phyloP scores from a whole-genome alignment of 1,140 invertebrate genomes.

The Psilanteris sp. region DNA sequence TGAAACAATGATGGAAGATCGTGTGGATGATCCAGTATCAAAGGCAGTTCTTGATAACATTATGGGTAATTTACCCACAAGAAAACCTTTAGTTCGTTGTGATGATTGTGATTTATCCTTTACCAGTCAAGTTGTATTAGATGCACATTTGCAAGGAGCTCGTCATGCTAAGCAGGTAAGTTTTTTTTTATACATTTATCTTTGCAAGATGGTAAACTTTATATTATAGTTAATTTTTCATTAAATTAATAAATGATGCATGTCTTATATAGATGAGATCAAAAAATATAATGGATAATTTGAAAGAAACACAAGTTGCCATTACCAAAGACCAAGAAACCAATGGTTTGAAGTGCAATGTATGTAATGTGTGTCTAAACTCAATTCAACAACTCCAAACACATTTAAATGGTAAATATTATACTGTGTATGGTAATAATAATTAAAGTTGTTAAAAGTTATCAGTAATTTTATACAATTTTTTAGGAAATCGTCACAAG shows the following conservation, averaged over 20 bases:
- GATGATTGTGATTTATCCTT: conserved; percentile 79
- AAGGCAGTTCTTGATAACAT: conserved; percentile 81
- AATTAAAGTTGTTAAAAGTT: too few relatives aligned
- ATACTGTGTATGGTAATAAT: too few relatives aligned
- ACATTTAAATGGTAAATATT: conserved; percentile 78
- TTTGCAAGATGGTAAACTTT: too few relatives aligned
- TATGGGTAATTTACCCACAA: conserved; percentile 79
- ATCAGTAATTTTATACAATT: too few relatives aligned
- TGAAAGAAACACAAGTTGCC: conserved; percentile 76
- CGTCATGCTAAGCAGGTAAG: conserved; percentile 80
- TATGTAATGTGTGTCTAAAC: conserved; percentile 79
- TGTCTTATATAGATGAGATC: conserved; percentile 70
- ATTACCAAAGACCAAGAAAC: conserved; percentile 78
- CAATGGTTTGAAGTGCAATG: conserved; percentile 78
- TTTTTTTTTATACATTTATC: too few relatives aligned
- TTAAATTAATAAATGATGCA: background rate
- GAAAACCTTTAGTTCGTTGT: conserved; percentile 77
- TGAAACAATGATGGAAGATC: conserved; percentile 52
- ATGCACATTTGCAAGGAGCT: conserved; percentile 80
- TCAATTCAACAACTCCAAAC: conserved; percentile 80
- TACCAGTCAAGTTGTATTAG: conserved; percentile 78
- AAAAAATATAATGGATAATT: conserved; percentile 76
- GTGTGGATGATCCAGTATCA: conserved; percentile 76
- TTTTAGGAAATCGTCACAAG: conserved; percentile 77
- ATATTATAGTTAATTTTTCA: conserved; percentile 1